Base-by-base conservation (phyloP, 2,888 invertebrate species). In the Agonopterix alstromeriana region DNA sequence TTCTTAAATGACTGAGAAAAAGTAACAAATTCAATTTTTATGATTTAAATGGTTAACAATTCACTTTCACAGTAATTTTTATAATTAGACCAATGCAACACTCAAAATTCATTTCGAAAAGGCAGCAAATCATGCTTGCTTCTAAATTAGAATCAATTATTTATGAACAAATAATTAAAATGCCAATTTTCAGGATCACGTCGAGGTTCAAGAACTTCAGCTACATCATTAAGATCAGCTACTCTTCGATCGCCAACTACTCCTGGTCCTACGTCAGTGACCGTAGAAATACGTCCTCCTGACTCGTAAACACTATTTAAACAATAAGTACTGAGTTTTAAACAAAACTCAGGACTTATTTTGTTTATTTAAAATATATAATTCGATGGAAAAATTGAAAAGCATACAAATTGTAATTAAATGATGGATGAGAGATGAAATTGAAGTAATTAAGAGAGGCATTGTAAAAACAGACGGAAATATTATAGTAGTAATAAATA, bases 131-230 rank as follows among this genome's bases (percentile, higher is more conserved):
- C 27, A 27, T 27, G 27, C 27, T 27, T 27, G 27, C 27, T 27
- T 27, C 27, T 27, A 27, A 27, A 27, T 27, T 27, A 27, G 27
- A 27, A 7, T 5, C 27, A 3, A 27, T 2, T 27, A 0, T 27
- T 27, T 27, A 27, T 27, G 27, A 27, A 5, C 5, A 5, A 3
- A 27, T 27, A 27, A 27, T 27, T 27, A 5, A 27, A 27, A 27
- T 27, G 27, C 27, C 5, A 10, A 40, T 57, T 68, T 77, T 10
- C 74, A 88, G 88, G 88, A n/a, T 84, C 86, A 58, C 90, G 93
- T 55, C 91, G 94, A 53, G 94, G 93, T 53, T 95, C 95, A 53
- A 92, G 93, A 70, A 93, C 92, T 45, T 94, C 95, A n/a, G 94
- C 92, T 46, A 90, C 92, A 14, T 94, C 95, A 27, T 80, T 92